These are phyloP conservation scores for Malurus splendens DNA, from an alignment of 2,797 vertebrate species.

Conservation along the genomic window DNA sequence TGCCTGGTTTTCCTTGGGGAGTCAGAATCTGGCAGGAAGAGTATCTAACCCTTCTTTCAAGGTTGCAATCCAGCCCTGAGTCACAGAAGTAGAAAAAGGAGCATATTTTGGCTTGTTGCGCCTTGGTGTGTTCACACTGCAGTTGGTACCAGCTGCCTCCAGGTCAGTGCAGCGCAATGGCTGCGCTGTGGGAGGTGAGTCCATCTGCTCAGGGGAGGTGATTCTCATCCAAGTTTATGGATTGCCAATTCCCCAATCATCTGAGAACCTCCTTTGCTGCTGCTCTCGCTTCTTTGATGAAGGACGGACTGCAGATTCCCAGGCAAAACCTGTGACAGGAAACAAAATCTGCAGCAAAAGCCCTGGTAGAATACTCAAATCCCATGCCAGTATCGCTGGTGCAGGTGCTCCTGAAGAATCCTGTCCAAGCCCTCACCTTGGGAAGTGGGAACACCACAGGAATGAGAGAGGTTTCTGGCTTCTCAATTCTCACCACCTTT, in stretches of 20 bases:
- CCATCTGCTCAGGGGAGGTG: not conserved
- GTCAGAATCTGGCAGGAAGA: not conserved
- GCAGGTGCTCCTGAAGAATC: not conserved
- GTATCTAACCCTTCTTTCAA: not conserved
- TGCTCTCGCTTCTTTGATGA: not conserved
- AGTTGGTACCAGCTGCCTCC: not conserved
- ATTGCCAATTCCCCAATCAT: rapidly evolving
- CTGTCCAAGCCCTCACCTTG: not conserved
- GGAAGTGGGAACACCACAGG: not conserved
- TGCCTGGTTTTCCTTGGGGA: not conserved
- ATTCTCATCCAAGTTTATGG: not conserved
- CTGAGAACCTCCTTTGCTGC: not conserved
- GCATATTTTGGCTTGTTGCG: not conserved
- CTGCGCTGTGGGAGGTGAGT: rapidly evolving
- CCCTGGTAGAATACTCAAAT: not conserved
- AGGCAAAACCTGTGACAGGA: not conserved
- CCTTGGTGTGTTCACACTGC: rapidly evolving
- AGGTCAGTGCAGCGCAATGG: rapidly evolving
- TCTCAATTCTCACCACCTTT: not conserved
- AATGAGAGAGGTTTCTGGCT: not conserved
- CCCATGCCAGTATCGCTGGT: not conserved
- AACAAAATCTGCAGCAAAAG: not conserved
- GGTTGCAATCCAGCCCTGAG: not conserved
- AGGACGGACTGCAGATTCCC: not conserved
- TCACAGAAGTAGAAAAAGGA: not conserved